These are phyloP conservation scores for Halocynthia aurantium DNA, from an alignment of 23 tunicate species.

Conservation along the genomic window DNA sequence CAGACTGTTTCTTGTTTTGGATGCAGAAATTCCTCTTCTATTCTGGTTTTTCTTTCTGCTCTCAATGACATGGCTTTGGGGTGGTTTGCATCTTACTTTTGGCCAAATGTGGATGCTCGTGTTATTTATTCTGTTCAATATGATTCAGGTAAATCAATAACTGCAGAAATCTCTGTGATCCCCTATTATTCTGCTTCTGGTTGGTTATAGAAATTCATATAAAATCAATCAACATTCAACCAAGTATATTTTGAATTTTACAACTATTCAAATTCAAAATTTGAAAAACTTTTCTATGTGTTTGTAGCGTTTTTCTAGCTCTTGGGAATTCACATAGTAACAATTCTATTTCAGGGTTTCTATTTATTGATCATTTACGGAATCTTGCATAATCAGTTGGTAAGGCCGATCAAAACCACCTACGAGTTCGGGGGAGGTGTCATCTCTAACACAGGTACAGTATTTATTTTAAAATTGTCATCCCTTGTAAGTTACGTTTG, in stretches of 20 bases:
- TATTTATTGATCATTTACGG: conserved; percentile 36
- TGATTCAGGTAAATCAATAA: conserved; percentile 35
- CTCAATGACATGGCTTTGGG: conserved; percentile 56
- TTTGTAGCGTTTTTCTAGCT: no score
- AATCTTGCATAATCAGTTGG: conserved; percentile 43
- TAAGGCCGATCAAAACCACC: conserved; percentile 12
- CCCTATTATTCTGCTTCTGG: no score
- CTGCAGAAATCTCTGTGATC: no score
- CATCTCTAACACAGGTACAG: not conserved
- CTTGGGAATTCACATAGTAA: no score
- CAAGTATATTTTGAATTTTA: no score
- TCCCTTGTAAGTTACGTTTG: not conserved
- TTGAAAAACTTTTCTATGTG: no score
- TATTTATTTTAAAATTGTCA: no score
- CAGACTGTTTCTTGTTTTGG: not conserved
- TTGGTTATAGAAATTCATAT: no score
- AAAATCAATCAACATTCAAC: no score
- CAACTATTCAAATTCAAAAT: no score
- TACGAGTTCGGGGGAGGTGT: conserved; percentile 13
- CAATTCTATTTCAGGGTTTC: conserved; percentile 23
- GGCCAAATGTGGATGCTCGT: conserved; percentile 79
- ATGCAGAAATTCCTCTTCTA: conserved; percentile 62
- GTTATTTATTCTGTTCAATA: conserved; percentile 45
- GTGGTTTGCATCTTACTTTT: conserved; percentile 57
- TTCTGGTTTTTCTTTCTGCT: conserved; percentile 60